Evolutionary conservation across 2,797 vertebrate species (phyloP).

Genomic region (Pogoniulus pusillus): DNA sequence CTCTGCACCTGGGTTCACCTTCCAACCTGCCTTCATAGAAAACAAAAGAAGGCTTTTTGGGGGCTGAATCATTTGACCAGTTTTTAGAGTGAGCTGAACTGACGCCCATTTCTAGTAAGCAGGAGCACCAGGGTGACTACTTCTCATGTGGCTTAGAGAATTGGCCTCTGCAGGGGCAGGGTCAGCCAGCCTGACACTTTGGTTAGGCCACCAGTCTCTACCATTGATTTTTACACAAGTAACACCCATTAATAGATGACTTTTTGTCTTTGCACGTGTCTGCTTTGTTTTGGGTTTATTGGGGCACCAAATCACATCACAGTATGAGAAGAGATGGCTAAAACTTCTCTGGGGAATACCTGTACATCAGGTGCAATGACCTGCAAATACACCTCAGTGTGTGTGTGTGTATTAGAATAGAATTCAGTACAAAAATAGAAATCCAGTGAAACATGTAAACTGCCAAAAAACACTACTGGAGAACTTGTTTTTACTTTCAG

Average conservation of each 20-base stretch:
- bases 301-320: neutral
- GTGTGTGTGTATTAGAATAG: neutral
- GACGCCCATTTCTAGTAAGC: neutral
- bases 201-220: neutral
- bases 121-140: neutral
- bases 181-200: accelerated
- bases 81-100: neutral
- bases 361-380: neutral
- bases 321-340: neutral
- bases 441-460: neutral
- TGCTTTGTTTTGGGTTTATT: neutral
- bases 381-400: neutral
- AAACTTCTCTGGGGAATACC: neutral
- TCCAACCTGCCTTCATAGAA: neutral
- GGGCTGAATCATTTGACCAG: neutral
- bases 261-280: neutral
- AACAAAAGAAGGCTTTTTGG: neutral
- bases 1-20: neutral
- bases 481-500: neutral
- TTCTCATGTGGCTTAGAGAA: neutral
- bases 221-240: neutral
- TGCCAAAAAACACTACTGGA: neutral
- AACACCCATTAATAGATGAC: neutral
- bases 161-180: neutral
- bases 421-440: neutral